Base-by-base conservation (phyloP, 2,113 vertebrate genomes). In the Phylloscopus trochiloides region DNA sequence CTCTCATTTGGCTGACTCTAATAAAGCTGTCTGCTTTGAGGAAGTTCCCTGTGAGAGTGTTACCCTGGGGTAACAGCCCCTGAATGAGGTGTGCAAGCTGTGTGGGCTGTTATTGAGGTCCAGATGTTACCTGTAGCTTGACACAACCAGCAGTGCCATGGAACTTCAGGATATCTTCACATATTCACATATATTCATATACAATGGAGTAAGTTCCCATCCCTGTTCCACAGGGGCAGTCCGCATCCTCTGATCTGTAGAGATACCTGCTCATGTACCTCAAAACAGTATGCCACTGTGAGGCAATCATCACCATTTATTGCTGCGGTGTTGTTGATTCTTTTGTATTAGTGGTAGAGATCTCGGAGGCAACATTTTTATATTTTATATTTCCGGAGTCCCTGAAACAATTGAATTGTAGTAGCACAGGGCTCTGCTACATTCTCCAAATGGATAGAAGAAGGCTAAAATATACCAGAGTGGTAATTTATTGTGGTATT, bases 401-500 rank as follows among this genome's bases (percentile, higher is more conserved):
- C 47, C 45, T 61, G 73, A 47, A 92, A 74, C 47, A 78, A 36
- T 22, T 90, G 34, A 42, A 61, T 75, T 93, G 32, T 67, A 57
- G 34, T 57, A 55, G 58, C 32, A 14, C 29, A 50, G 47, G 34
- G 42, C 50, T 66, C 8, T 66, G 22, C 81, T 96, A 21, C 45
- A 13, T 75, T 72, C 48, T 95, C 80, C 75, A 13, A 93, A 80
- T 82, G 86, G 50, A 79, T 88, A 61, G 12, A 68, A 81, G 34
- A 47, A 34, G 70, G 42, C 62, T 76, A 73, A 95, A 86, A 81
- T 68, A 59, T 84, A 74, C 40, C 45, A 5, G 88, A 94, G 78
- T 88, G 4, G 20, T 94, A 90, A 94, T 95, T 96, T 94, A 93
- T 88, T 91, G 62, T 51, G 50, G 32, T 74, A 71, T 94, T 97